Percentiles rank a stretch among this genome's conserved stretches.
phyloP scores from a whole-genome alignment of 2,888 invertebrate genomes.

The Kuschelorhynchus macadamiae region DNA sequence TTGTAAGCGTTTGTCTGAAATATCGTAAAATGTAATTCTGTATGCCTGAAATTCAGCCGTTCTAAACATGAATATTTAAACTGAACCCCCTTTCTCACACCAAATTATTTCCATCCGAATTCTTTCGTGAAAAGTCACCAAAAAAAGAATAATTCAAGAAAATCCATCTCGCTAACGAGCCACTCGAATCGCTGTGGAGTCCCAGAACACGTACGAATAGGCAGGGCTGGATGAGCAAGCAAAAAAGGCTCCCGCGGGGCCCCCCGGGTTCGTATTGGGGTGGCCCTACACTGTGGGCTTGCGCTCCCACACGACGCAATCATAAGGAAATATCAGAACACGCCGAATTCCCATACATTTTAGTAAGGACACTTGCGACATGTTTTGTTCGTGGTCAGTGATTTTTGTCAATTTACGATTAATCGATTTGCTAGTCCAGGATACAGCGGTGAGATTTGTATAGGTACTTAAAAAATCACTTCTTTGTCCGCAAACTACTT shows the following conservation, averaged over 20 bases:
- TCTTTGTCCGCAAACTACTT: slow-evolving; percentile 17
- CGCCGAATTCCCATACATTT: slow-evolving; percentile 58
- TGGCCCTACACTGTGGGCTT: slow-evolving; percentile 57
- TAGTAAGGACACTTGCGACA: slow-evolving; percentile 37
- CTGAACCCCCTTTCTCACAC: slow-evolving; percentile 33
- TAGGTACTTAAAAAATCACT: slow-evolving; percentile 30
- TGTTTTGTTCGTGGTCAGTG: slow-evolving; percentile 42
- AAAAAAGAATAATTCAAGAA: slow-evolving; percentile 33
- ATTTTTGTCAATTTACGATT: slow-evolving; percentile 33
- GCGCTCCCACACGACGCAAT: slow-evolving; percentile 63
- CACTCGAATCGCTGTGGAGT: slow-evolving; percentile 31
- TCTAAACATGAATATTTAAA: too few species aligned
- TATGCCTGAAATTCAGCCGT: too few species aligned
- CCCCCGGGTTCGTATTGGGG: slow-evolving; percentile 52
- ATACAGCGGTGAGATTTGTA: slow-evolving; percentile 5
- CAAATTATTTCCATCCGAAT: slow-evolving; percentile 42
- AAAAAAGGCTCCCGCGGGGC: slow-evolving; percentile 44
- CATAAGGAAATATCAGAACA: slow-evolving; percentile 53
- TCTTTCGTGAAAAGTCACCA: slow-evolving; percentile 28
- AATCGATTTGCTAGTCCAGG: slow-evolving; percentile 13
- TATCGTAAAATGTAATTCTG: too few species aligned
- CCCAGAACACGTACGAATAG: slow-evolving; percentile 22
- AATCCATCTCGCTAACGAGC: slow-evolving; percentile 39
- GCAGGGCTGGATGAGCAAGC: slow-evolving; percentile 47
- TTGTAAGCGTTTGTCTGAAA: too few species aligned